Conservation (phyloP, 2,113 vertebrate genomes). For the Climacteris rufus region DNA sequence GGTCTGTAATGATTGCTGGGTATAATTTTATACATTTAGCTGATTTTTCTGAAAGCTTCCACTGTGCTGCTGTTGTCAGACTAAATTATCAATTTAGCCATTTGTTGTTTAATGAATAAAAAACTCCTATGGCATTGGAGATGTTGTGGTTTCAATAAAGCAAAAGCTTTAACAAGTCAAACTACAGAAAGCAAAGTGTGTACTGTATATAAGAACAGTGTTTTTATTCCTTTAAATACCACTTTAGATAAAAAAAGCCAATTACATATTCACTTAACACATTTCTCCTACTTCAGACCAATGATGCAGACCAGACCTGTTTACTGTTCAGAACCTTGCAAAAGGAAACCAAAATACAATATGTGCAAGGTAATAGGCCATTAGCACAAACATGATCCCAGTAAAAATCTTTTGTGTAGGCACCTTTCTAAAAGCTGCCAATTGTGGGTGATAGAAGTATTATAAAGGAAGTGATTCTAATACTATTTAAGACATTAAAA, state of each 20-base stretch:
- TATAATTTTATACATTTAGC: constrained; percentile 66
- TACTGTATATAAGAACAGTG: constrained; percentile 38
- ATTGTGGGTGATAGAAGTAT: constrained; percentile 29
- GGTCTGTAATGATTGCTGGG: constrained; percentile 57
- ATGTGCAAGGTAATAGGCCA: constrained; percentile 63
- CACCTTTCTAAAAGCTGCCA: constrained; percentile 58
- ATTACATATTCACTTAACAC: constrained; percentile 55
- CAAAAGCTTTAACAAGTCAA: constrained; percentile 44
- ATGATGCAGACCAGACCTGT: constrained; percentile 51
- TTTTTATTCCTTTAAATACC: constrained; percentile 57
- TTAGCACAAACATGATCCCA: constrained; percentile 54
- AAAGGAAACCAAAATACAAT: constrained; percentile 52
- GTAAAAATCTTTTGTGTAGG: constrained; percentile 54
- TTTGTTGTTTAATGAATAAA: constrained; percentile 66
- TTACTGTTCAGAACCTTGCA: constrained; percentile 48
- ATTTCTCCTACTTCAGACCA: constrained; percentile 38
- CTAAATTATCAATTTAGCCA: constrained; percentile 68
- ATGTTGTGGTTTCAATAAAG: constrained; percentile 57
- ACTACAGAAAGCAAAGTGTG: constrained; percentile 56
- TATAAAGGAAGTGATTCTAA: constrained; percentile 52
- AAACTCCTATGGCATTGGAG: constrained; percentile 52
- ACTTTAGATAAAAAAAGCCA: constrained; percentile 26
- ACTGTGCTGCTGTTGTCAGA: constrained; percentile 54
- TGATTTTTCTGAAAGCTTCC: constrained; percentile 67
- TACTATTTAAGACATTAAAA: constrained; percentile 27